These are phyloP conservation scores for Hemaris fuciformis DNA, from an alignment of 2,888 invertebrate genomes.

Conservation along the genomic window DNA sequence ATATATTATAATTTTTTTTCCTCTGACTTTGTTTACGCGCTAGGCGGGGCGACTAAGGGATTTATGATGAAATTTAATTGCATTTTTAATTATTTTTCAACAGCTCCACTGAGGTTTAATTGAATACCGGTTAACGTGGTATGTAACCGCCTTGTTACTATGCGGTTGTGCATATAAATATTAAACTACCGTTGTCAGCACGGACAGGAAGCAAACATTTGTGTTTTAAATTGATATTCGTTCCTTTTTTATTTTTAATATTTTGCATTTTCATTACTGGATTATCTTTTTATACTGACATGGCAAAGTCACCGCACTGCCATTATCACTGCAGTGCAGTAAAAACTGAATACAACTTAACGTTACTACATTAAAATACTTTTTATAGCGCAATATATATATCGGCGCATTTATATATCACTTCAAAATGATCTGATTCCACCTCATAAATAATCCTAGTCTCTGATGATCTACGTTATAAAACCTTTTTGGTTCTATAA, in stretches of 20 bases:
- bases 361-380: too few relatives aligned
- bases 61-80: conserved; percentile 76
- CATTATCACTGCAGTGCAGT: too few relatives aligned
- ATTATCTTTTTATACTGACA: too few relatives aligned
- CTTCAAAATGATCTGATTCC: too few relatives aligned
- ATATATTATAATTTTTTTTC: conserved; percentile 29
- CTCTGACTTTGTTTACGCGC: conserved; percentile 56
- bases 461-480: too few relatives aligned
- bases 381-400: too few relatives aligned
- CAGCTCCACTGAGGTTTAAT: conserved; percentile 68
- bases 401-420: too few relatives aligned
- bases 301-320: too few relatives aligned
- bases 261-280: not conserved
- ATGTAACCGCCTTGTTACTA: conserved; percentile 59
- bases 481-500: too few relatives aligned
- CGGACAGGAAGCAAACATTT: conserved; percentile 2
- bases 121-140: conserved; percentile 58
- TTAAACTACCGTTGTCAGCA: not conserved
- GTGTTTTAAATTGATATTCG: not conserved
- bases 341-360: too few relatives aligned
- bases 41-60: conserved; percentile 69
- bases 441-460: too few relatives aligned
- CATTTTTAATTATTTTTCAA: conserved; percentile 78
- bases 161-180: conserved; percentile 26
- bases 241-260: not conserved